Conservation (phyloP, 2,113 vertebrate species). For the Spea multiplicata region DNA sequence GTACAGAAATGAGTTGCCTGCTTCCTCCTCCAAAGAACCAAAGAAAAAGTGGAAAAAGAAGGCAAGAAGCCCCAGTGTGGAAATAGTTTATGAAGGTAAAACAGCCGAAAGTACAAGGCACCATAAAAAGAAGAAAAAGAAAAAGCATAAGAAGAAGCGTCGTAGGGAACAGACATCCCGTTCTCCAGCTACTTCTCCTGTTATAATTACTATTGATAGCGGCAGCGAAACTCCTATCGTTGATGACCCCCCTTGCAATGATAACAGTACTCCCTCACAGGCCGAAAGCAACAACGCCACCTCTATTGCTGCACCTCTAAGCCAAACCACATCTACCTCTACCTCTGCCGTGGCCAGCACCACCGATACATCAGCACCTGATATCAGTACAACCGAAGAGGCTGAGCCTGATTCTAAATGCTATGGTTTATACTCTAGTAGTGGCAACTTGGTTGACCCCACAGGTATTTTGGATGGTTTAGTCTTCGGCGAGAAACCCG, state of each 20-base stretch:
- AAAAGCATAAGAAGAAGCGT: slow-evolving; percentile 86
- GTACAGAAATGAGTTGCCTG: slow-evolving; percentile 60
- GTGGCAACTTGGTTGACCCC: slow-evolving; percentile 41
- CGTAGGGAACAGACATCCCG: slow-evolving; percentile 62
- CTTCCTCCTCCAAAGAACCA: slow-evolving; percentile 64
- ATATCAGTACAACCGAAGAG: slow-evolving; percentile 42
- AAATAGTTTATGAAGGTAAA: slow-evolving; percentile 77
- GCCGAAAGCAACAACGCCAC: slow-evolving; percentile 38
- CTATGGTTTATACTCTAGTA: not conserved
- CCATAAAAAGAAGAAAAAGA: slow-evolving; percentile 86
- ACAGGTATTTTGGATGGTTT: slow-evolving; percentile 45
- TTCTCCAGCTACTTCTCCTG: slow-evolving; percentile 55
- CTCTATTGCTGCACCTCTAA: slow-evolving; percentile 36
- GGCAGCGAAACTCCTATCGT: slow-evolving; percentile 69
- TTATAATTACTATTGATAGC: slow-evolving; percentile 84
- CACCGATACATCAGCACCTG: slow-evolving; percentile 7
- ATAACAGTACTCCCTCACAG: slow-evolving; percentile 35
- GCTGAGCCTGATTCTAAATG: slow-evolving; percentile 47
- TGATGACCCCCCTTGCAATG: slow-evolving; percentile 46
- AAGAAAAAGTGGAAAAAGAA: slow-evolving; percentile 67
- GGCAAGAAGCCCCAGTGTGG: slow-evolving; percentile 75
- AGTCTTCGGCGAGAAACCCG: slow-evolving; percentile 37
- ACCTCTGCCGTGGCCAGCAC: slow-evolving; percentile 42
- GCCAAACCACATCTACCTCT: slow-evolving; percentile 48
- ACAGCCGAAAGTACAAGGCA: slow-evolving; percentile 60